Conservation (phyloP, 2,797 vertebrate species). For the Chaetophractus vellerosus region DNA sequence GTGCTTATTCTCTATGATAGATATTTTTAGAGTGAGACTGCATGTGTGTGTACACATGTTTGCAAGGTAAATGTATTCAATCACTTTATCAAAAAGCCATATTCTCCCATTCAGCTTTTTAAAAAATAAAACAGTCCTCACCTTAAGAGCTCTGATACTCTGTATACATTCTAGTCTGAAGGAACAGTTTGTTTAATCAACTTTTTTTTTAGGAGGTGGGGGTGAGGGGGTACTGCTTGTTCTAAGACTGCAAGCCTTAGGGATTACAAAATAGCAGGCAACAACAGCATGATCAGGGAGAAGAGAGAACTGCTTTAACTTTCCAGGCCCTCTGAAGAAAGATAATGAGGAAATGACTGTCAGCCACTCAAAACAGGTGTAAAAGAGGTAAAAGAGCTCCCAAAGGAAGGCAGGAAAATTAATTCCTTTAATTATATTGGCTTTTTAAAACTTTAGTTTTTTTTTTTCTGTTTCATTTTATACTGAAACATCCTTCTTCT, state of each 20-base stretch:
- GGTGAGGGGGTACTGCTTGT: not conserved
- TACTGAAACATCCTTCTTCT: not conserved
- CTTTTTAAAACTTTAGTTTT: not conserved
- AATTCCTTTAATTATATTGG: not conserved
- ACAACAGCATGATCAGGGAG: not conserved
- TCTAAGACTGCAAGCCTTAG: slow-evolving; percentile 32
- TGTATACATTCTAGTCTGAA: slow-evolving; percentile 28
- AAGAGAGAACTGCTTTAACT: not conserved
- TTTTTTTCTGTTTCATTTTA: not conserved
- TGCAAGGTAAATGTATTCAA: slow-evolving; percentile 22
- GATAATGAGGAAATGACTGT: not conserved
- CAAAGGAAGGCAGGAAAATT: slow-evolving; percentile 8
- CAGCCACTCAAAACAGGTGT: slow-evolving; percentile 30
- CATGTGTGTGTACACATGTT: not conserved
- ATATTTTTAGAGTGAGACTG: slow-evolving; percentile 40
- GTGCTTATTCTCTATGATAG: slow-evolving; percentile 15
- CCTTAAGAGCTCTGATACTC: slow-evolving; percentile 6
- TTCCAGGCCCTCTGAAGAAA: slow-evolving; percentile 6
- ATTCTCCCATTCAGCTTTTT: slow-evolving; percentile 12
- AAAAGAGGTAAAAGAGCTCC: slow-evolving; percentile 42
- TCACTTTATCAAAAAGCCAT: slow-evolving; percentile 47
- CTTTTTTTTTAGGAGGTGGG: not conserved
- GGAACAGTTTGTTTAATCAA: not conserved
- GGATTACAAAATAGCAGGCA: slow-evolving; percentile 38
- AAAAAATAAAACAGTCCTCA: not conserved